A percentile compares a stretch with the other conserved stretches of the same genome.
Evolutionary conservation across 37 sponge, comb jelly and placozoan genomes (phyloP).

Genomic region (Halichondria panicea): DNA sequence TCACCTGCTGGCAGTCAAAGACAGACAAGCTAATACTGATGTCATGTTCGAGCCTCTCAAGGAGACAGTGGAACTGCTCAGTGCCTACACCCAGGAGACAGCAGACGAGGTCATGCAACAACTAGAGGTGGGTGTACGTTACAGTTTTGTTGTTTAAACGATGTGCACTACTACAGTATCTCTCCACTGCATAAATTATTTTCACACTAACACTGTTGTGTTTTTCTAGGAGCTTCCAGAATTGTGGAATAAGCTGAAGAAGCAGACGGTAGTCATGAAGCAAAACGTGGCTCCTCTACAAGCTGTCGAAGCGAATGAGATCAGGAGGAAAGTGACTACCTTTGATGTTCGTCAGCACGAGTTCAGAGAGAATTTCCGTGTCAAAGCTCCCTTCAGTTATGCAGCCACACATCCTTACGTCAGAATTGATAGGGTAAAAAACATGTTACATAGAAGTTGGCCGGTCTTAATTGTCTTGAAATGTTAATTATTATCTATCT

Average conservation of each 20-base stretch:
- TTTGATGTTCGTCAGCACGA: constrained; percentile 98
- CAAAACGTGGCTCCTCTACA: constrained; percentile 98
- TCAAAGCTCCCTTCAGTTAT: constrained; percentile 82
- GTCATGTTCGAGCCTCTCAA: constrained; percentile 99
- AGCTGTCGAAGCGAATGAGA: constrained; percentile 83
- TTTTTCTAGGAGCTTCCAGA: constrained; percentile 88
- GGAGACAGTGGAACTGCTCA: constrained; percentile 89
- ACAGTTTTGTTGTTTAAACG: background rate
- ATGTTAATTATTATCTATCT: too few species aligned
- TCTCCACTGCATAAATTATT: background rate
- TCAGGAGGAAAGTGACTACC: constrained; percentile 78
- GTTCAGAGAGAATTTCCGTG: constrained; percentile 93
- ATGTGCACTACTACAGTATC: background rate
- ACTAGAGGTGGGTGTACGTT: constrained; percentile 40
- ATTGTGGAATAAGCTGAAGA: constrained; percentile 96
- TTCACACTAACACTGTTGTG: background rate
- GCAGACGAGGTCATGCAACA: constrained; percentile 88
- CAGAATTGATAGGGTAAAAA: constrained; percentile 80
- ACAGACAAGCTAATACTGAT: constrained; percentile 80
- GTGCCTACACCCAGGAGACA: constrained; percentile 88
- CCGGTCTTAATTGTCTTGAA: too few species aligned
- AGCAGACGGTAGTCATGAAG: constrained; percentile 89
- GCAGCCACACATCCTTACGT: constrained; percentile 65
- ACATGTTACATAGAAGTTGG: too few species aligned
- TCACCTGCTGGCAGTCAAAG: constrained; percentile 87